Base-by-base conservation (phyloP, 2,797 vertebrate species). In the Schizopygopsis malacanthus region DNA sequence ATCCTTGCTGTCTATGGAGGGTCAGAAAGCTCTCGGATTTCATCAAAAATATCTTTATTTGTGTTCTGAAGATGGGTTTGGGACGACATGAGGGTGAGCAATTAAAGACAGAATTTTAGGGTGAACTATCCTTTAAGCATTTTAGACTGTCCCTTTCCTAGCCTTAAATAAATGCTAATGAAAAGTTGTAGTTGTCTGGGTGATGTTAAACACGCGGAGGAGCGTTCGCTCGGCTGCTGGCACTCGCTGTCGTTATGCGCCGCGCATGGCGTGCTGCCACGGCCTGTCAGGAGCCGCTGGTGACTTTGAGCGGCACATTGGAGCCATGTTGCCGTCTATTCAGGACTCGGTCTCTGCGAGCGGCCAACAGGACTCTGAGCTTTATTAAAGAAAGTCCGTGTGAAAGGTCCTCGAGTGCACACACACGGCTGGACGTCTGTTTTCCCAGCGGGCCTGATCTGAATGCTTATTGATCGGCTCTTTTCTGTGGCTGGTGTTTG, bases 271-370 rank as follows among this genome's bases (percentile, higher is more conserved):
- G 47, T 84, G 50, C 89, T 94, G 94, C 95, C 94, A 94, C 89
- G 85, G 87, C 85, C 90, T 90, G 59, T 63, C 59, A 63, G 59
- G 59, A n/a, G 59, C 59, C n/a, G 15, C 28, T 37, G 16, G 87
- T 89, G 88, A 90, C 92, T 91, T 88, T 90, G 90, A 90, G 91
- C 90, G 79, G 82, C 89, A 85, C 90, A 70, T 89, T 90, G 90
- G 88, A 93, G 90, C 92, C 93, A 85, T 89, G 90, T 90, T 90
- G 92, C 90, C 89, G 91, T 92, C 92, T 92, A 92, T 95, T 94
- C 91, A 92, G 89, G 70, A 61, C 82, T 89, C 90, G 65, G 89
- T 91, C 90, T 91, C 91, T 92, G 83, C 67, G 86, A 69, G 90
- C 91, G 86, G 92, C 90, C 89, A 90, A 33, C 63, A 67, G 63